phyloP scores from a whole-genome alignment of 2,113 vertebrate genomes.

The Heterotis niloticus region DNA sequence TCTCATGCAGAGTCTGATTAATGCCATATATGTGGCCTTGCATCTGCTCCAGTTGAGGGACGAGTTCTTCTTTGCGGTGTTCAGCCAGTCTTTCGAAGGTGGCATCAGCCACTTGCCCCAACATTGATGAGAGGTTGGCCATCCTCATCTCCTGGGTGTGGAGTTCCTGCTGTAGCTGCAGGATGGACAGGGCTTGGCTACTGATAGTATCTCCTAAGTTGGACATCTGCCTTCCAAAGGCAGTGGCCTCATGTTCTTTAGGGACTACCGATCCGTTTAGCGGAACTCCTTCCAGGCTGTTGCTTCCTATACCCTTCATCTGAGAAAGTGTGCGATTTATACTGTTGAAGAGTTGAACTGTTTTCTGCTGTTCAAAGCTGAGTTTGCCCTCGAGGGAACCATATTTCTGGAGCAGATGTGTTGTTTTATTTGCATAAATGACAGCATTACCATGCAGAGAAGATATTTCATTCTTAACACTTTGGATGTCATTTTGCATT shows the following conservation, averaged over 20 bases:
- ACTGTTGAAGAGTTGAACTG: constrained; percentile 54
- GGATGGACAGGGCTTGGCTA: constrained; percentile 59
- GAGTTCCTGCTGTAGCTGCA: constrained; percentile 59
- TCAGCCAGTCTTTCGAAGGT: constrained; percentile 59
- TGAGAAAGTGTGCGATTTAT: constrained; percentile 63
- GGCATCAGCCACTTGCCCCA: constrained; percentile 48
- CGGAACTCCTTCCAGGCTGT: constrained; percentile 44
- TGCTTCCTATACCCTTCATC: constrained; percentile 54
- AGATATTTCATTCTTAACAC: constrained; percentile 54
- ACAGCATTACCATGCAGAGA: constrained; percentile 55
- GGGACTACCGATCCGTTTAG: constrained; percentile 28
- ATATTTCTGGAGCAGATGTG: constrained; percentile 60
- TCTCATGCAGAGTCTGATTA: constrained; percentile 63
- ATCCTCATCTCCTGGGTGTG: constrained; percentile 62
- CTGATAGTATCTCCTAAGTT: constrained; percentile 57
- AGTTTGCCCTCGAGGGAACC: constrained; percentile 53
- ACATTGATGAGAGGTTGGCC: constrained; percentile 56
- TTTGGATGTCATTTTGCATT: constrained; percentile 52
- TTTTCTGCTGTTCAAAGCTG: constrained; percentile 49
- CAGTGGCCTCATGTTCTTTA: constrained; percentile 28
- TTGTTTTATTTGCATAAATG: constrained; percentile 55
- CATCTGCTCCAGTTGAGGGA: constrained; percentile 52
- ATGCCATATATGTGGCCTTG: constrained; percentile 52
- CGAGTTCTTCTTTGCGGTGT: constrained; percentile 56
- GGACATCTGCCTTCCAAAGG: constrained; percentile 50